Conservation (phyloP, 2,113 vertebrate species). For the Glaucidium brasilianum region DNA sequence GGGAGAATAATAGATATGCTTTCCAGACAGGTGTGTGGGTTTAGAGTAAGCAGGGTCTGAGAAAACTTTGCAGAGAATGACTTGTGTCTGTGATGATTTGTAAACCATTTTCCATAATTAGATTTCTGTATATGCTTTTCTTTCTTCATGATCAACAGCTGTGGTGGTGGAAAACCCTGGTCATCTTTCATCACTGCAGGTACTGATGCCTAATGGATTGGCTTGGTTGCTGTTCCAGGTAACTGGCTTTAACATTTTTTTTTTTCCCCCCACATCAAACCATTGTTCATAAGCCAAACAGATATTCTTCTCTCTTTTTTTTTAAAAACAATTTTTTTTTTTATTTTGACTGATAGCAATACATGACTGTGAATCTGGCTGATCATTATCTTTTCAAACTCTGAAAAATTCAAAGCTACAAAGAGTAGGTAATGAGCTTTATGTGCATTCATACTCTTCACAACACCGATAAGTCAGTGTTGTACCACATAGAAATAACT, state of each 20-base stretch:
- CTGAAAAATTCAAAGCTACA: not conserved
- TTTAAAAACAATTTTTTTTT: no score
- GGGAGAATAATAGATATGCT: accelerated
- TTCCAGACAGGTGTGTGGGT: accelerated
- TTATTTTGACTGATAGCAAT: not conserved
- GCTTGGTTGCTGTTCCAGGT: not conserved
- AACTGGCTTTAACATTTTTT: not conserved
- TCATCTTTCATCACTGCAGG: not conserved
- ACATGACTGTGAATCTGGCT: not conserved
- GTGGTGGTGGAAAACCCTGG: not conserved
- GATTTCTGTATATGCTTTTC: not conserved
- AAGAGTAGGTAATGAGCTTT: accelerated
- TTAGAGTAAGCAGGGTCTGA: not conserved
- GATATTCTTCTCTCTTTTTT: accelerated
- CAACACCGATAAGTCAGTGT: not conserved
- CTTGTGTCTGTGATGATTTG: not conserved
- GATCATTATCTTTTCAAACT: not conserved
- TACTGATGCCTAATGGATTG: not conserved
- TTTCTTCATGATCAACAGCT: not conserved
- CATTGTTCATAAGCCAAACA: not conserved
- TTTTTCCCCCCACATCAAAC: not conserved
- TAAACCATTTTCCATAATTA: not conserved
- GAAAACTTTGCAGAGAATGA: not conserved
- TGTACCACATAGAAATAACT: not conserved
- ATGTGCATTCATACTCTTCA: accelerated